Evolutionary conservation across 2,888 invertebrate species (phyloP).

Genomic region (Drymonia ruficornis): DNA sequence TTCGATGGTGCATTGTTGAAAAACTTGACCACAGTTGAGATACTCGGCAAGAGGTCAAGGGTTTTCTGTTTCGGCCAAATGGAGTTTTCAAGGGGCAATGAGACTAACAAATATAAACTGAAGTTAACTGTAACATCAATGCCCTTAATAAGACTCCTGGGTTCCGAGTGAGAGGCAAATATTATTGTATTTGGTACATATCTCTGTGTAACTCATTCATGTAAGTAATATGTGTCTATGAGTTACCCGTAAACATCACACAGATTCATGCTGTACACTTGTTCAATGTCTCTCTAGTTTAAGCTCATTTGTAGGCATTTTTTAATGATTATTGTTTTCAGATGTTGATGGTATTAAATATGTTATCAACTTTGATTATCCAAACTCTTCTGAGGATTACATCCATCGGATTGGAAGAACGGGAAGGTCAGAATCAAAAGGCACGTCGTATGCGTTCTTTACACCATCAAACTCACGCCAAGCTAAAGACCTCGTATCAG

Average conservation of each 20-base stretch:
- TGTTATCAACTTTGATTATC: slow-evolving; percentile 98
- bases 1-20: slow-evolving; percentile 79
- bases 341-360: slow-evolving; percentile 98
- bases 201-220: slow-evolving; percentile 79
- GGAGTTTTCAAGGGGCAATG: slow-evolving; percentile 79
- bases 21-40: slow-evolving; percentile 81
- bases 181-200: slow-evolving; percentile 66
- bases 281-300: slow-evolving; percentile 51
- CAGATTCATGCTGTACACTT: slow-evolving; percentile 31
- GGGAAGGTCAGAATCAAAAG: slow-evolving; percentile 93
- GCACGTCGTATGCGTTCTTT: slow-evolving; percentile 98
- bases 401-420: slow-evolving; percentile 98
- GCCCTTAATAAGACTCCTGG: slow-evolving; percentile 80
- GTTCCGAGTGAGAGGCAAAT: slow-evolving; percentile 84
- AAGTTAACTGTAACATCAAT: slow-evolving; percentile 48
- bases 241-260: slow-evolving; percentile 66
- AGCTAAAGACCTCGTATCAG: slow-evolving; percentile 94
- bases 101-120: slow-evolving; percentile 41
- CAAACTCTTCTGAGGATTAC: slow-evolving; percentile 97
- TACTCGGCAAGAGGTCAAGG: slow-evolving; percentile 81
- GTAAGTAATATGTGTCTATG: slow-evolving; percentile 77
- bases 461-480: slow-evolving; percentile 94
- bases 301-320: slow-evolving; percentile 21
- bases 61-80: slow-evolving; percentile 83
- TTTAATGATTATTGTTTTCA: slow-evolving; percentile 70